Evolutionary conservation across 2,113 vertebrate species (phyloP).

Genomic region (Malurus melanocephalus): DNA sequence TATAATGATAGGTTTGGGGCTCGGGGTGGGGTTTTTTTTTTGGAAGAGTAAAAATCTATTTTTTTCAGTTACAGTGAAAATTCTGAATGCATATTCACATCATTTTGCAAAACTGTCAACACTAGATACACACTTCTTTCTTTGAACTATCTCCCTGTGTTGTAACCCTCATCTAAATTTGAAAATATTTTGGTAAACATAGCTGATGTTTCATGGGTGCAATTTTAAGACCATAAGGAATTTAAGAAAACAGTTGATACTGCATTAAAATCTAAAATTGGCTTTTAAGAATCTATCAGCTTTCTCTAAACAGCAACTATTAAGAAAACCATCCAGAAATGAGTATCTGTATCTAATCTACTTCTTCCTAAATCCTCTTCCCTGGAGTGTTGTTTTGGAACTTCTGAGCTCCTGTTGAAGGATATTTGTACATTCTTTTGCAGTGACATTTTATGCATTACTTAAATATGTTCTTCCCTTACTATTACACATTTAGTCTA

Average conservation of each 20-base stretch:
- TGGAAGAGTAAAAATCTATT: neutral
- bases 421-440: neutral
- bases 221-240: slow-evolving; percentile 48
- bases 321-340: neutral
- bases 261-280: slow-evolving; percentile 22
- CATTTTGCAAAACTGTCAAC: slow-evolving; percentile 48
- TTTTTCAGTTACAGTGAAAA: slow-evolving; percentile 25
- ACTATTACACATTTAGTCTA: neutral
- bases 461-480: neutral
- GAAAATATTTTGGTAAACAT: slow-evolving; percentile 62
- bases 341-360: neutral
- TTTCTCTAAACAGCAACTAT: neutral
- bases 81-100: slow-evolving; percentile 19
- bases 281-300: neutral
- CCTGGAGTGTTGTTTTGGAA: neutral
- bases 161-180: slow-evolving; percentile 38
- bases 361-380: neutral
- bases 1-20: neutral
- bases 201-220: slow-evolving; percentile 41
- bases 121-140: slow-evolving; percentile 10
- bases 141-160: slow-evolving; percentile 29
- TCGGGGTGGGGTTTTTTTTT: neutral
- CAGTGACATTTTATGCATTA: neutral
- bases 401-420: neutral
- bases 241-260: slow-evolving; percentile 45